Base-by-base conservation (phyloP, 2,797 vertebrate species). In the Uromys caudimaculatus region DNA sequence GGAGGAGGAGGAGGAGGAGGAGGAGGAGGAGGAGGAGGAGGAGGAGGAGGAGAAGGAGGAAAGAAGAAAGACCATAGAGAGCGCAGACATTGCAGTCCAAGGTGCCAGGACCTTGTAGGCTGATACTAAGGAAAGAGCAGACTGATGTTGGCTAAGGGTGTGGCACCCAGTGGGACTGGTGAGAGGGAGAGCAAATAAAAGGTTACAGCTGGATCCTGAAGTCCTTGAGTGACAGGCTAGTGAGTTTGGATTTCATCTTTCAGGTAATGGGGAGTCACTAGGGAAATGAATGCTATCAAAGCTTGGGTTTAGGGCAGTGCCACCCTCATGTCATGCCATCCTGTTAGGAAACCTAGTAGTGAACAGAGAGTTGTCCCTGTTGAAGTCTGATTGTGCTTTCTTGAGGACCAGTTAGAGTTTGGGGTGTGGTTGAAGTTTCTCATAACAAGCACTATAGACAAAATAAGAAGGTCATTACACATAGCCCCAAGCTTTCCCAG, bases 161-260 rank as follows among this genome's bases (percentile, higher is more conserved):
- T 11, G 8, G 50, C n/a, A 62, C 0, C 27, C 67, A 50, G 14
- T 4, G 7, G 41, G 27, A 62, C 41, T 3, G 3, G 19, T 44
- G 44, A 89, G 29, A 81, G n/a, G 35, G 6, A 16, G 1, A 1
- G 73, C 69, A 67, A 79, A 71, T 38, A 6, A 85, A 95, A 88
- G 54, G 35, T 6, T 13, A 78, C 6, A 76, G 41, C 7, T n/a
- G 58, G 27, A 52, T 81, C 35, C 2, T 0, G 29, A 38, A 64
- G 32, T 50, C 77, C 50, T 13, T 50, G 71, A 89, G 32, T 2
- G 19, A 7, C 19, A 93, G 0, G 0, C 71, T 50, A 76, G 86
- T 58, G 71, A 69, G 81, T 4, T 12, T 86, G 90, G 60, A 89
- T 94, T 85, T 90, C 89, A 85, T 93, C 88, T 79, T 64, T 75